Base-by-base conservation (phyloP, 1,140 invertebrate species). In the Nixonia krombeini region DNA sequence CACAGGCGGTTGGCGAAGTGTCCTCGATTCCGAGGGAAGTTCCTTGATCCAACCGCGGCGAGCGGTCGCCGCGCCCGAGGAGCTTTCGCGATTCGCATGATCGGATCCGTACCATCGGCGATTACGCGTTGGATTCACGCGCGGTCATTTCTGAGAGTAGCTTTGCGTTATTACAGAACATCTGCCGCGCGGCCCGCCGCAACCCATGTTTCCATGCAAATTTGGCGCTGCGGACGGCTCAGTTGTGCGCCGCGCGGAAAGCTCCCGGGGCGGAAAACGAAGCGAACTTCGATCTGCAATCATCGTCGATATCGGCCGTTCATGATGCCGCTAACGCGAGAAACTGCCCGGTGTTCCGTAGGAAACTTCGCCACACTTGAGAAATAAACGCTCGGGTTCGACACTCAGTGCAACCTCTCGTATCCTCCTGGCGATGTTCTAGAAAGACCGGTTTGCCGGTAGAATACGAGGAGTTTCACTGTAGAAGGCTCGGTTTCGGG, bases 191-290 rank as follows among this genome's bases (percentile, higher is more conserved):
- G 58, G 70, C 40, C 66, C 61, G 52, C 46, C 52, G 62, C 70
- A 68, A 68, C 73, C 69, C 68, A 55, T 73, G 69, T 78, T 75
- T 77, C 70, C 74, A 82, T 80, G 78, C 70, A 79, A 80, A 82
- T 80, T 77, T 61, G 51, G 51, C 51, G 62, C 72, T 80, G 72
- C 59, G 55, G 49, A 61, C n/a, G n/a, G n/a, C n/a, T n/a, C n/a
- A n/a, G n/a, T n/a, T n/a, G n/a, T n/a, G n/a, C n/a, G n/a, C n/a
- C 63, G 55, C 52, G 26, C 71, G 78, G 75, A 82, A 82, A 81
- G 68, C 50, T 68, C 57, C 50, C 70, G 59, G 58, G 61, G 65
- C 69, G 75, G 78, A 76, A 81, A 78, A 81, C 76, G 67, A 74
- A 83, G 75, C 64, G 55, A 73, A 75, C 52, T 75, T 68, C 47